Percentiles rank a stretch among this genome's conserved stretches.
Evolutionary conservation across 2,113 vertebrate genomes (phyloP).

Genomic region (Daboia siamensis): DNA sequence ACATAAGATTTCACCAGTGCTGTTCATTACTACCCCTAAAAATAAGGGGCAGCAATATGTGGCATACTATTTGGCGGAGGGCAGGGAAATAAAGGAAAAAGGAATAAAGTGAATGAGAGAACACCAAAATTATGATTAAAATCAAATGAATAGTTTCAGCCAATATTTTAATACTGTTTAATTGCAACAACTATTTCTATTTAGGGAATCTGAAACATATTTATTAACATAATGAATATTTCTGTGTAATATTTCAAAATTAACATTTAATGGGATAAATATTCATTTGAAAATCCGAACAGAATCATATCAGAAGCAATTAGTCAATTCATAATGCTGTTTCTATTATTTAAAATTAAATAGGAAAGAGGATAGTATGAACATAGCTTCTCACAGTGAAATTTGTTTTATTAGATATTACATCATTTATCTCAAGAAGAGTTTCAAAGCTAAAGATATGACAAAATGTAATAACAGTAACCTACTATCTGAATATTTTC

Average conservation of each 20-base stretch:
- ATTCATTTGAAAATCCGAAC: background rate
- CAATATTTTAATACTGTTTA: background rate
- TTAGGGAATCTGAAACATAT: background rate
- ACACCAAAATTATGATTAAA: slow-evolving; percentile 82
- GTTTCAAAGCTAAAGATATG: background rate
- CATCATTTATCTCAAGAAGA: background rate
- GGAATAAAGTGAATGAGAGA: slow-evolving; percentile 87
- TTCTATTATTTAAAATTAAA: slow-evolving; percentile 8
- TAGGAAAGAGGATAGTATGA: background rate
- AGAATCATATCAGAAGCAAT: background rate
- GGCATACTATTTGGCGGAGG: slow-evolving; percentile 80
- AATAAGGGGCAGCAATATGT: slow-evolving; percentile 89
- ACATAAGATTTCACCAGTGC: slow-evolving; percentile 97
- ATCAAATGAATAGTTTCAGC: slow-evolving; percentile 22
- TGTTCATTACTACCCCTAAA: slow-evolving; percentile 85
- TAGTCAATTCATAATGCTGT: background rate
- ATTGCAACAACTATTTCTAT: background rate
- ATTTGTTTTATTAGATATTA: background rate
- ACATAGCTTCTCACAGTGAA: background rate
- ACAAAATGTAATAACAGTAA: background rate
- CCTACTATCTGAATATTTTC: background rate
- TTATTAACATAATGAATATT: background rate
- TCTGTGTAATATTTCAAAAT: background rate
- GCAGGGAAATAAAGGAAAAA: slow-evolving; percentile 66
- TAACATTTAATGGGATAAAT: background rate